phyloP scores from a whole-genome alignment of 1,140 invertebrate genomes.

The Orius insidiosus region DNA sequence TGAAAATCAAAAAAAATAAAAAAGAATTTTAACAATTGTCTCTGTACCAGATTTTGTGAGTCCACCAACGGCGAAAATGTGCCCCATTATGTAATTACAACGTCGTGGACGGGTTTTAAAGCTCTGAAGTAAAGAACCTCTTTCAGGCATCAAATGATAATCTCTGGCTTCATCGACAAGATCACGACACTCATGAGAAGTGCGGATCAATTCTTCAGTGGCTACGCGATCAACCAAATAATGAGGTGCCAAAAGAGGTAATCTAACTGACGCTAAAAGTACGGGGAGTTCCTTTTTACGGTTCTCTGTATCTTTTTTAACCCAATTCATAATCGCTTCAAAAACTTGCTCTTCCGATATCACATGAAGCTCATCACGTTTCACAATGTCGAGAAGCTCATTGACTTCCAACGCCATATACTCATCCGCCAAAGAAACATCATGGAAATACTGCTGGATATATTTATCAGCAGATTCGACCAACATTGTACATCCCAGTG shows the following conservation, averaged over 20 bases:
- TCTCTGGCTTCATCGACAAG: slow-evolving; percentile 68
- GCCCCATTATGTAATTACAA: slow-evolving; percentile 54
- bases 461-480: slow-evolving; percentile 63
- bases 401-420: slow-evolving; percentile 45
- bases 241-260: slow-evolving; percentile 66
- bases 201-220: slow-evolving; percentile 63
- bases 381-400: slow-evolving; percentile 55
- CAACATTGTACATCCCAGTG: slow-evolving; percentile 51
- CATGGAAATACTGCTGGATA: slow-evolving; percentile 67
- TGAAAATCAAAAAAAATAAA: slow-evolving; percentile 19
- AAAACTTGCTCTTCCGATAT: slow-evolving; percentile 49
- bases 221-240: slow-evolving; percentile 69
- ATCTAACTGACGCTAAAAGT: slow-evolving; percentile 53
- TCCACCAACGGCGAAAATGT: slow-evolving; percentile 79
- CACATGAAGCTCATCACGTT: slow-evolving; percentile 64
- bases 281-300: slow-evolving; percentile 44
- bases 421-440: slow-evolving; percentile 61
- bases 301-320: slow-evolving; percentile 44
- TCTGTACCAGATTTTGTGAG: slow-evolving; percentile 55
- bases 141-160: slow-evolving; percentile 70
- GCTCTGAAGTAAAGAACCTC: slow-evolving; percentile 53
- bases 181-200: slow-evolving; percentile 59
- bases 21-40: too few species aligned
- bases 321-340: slow-evolving; percentile 68
- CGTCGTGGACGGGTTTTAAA: slow-evolving; percentile 57